A percentile compares a stretch with the other conserved stretches of the same genome.
phyloP scores from a whole-genome alignment of 2,113 vertebrate genomes.

The Tragelaphus imberbis region DNA sequence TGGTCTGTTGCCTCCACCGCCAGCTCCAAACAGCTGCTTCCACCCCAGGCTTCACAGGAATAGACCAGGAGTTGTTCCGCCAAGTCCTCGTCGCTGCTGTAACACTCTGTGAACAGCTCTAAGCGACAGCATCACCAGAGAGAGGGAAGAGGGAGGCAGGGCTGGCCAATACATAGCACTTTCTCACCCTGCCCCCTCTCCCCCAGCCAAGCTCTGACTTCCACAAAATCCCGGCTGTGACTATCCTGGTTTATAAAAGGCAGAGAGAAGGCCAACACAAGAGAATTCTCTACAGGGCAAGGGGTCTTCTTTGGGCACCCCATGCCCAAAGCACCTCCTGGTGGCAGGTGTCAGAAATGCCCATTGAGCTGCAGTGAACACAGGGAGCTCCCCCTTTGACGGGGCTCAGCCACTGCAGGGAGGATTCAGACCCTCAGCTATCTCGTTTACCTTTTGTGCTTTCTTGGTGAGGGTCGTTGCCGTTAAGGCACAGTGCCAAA shows the following conservation, averaged over 20 bases:
- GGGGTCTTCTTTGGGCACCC: accelerated
- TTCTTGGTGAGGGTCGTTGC: background rate
- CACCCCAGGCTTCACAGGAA: slow-evolving; percentile 90
- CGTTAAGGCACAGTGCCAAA: background rate
- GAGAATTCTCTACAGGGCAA: accelerated
- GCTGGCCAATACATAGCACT: accelerated
- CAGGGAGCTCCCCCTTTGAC: accelerated
- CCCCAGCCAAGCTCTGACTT: background rate
- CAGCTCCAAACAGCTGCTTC: slow-evolving; percentile 89
- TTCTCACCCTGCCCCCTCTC: background rate
- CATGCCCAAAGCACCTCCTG: background rate
- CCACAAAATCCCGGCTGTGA: background rate
- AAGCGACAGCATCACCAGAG: background rate
- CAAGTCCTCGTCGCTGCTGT: slow-evolving; percentile 84
- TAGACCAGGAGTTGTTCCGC: slow-evolving; percentile 91
- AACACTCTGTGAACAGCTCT: slow-evolving; percentile 91
- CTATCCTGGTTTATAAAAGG: background rate
- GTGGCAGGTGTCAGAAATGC: background rate
- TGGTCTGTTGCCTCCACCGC: slow-evolving; percentile 93
- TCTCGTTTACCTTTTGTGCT: background rate
- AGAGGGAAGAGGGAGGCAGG: background rate
- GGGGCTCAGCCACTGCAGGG: background rate
- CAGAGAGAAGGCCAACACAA: accelerated
- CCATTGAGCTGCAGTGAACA: background rate
- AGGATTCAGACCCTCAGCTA: background rate